Base-by-base conservation (phyloP, 1,140 invertebrate genomes). In the Chrysomallon squamiferum region DNA sequence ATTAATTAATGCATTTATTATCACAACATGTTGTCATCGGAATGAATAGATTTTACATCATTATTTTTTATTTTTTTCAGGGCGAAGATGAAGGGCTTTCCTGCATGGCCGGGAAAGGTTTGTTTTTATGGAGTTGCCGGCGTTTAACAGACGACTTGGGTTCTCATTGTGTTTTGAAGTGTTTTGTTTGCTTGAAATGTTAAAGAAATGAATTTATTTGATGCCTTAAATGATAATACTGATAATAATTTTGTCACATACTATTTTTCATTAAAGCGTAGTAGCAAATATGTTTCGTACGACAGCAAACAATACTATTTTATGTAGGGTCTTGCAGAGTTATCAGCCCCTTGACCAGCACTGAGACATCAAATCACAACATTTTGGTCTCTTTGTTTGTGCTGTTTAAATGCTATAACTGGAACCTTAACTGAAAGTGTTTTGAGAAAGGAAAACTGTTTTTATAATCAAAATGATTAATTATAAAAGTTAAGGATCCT, bases 31-130 rank as follows among this genome's bases (percentile, higher is more conserved):
- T 38, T 59, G 59, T 60, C 59, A 56, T 84, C 85, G 60, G 41
- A 54, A n/a, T 61, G 6, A 41, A 22, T 49, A 7, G 20, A 58
- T 45, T 29, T 30, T 18, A 61, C 22, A 68, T 62, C 9, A 65
- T 49, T 66, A 58, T 60, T 49, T 38, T 66, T 59, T 66, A 63
- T 43, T 68, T 45, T 62, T 82, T 92, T 80, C 88, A 95, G 94
- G 94, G 94, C 94, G 25, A 95, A 95, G 89, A 95, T 95, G 93
- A 95, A 95, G 88, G 93, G 93, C 78, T 96, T 94, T 87, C 92
- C 93, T 66, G 92, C 93, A 67, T 96, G 94, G 94, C 94, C 94
- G 47, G 93, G 92, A 85, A 92, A 92, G 90, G 93, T 96, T 90
- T 92, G 92, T 54, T 15, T 35, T 41, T 33, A 30, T 35, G 29